Percentiles rank a stretch among this genome's conserved stretches.
Conservation (phyloP, 1,140 invertebrate species). For the Physella acuta region DNA sequence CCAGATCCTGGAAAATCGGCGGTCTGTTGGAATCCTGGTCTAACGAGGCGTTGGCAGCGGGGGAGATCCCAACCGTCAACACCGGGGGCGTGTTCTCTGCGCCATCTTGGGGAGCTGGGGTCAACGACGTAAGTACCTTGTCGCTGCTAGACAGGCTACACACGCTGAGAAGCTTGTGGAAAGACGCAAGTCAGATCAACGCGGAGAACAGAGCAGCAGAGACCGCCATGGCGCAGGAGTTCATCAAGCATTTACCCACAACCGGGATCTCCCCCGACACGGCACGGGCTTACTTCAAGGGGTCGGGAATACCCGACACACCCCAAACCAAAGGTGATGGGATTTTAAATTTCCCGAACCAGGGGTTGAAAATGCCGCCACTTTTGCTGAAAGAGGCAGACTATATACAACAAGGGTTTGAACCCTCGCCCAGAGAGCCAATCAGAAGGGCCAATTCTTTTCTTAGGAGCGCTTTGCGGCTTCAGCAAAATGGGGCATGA, state of each 20-base stretch:
- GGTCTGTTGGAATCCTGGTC: constrained; percentile 16
- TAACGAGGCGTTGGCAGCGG: neutral
- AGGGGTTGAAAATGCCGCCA: too few relatives aligned
- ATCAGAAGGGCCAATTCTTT: too few relatives aligned
- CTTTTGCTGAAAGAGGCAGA: too few relatives aligned
- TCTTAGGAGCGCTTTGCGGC: too few relatives aligned
- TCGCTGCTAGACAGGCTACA: constrained; percentile 11
- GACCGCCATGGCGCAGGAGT: neutral
- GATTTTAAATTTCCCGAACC: too few relatives aligned
- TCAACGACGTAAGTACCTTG: constrained; percentile 4
- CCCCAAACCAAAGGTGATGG: too few relatives aligned
- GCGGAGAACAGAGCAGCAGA: neutral
- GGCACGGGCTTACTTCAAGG: neutral
- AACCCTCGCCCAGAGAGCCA: too few relatives aligned
- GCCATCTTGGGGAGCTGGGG: neutral
- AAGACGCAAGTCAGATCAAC: neutral
- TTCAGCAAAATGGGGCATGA: too few relatives aligned
- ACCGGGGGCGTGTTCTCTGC: neutral
- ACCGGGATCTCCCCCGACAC: constrained; percentile 13
- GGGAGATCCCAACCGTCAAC: constrained; percentile 5
- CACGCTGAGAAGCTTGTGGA: constrained; percentile 6
- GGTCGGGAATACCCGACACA: neutral
- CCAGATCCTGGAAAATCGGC: constrained; percentile 16
- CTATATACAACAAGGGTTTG: too few relatives aligned
- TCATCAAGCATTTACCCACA: constrained; percentile 3